Percentiles rank a stretch among this genome's conserved stretches.
Conservation (phyloP, 1,140 invertebrate species). For the Penaeus japonicus region DNA sequence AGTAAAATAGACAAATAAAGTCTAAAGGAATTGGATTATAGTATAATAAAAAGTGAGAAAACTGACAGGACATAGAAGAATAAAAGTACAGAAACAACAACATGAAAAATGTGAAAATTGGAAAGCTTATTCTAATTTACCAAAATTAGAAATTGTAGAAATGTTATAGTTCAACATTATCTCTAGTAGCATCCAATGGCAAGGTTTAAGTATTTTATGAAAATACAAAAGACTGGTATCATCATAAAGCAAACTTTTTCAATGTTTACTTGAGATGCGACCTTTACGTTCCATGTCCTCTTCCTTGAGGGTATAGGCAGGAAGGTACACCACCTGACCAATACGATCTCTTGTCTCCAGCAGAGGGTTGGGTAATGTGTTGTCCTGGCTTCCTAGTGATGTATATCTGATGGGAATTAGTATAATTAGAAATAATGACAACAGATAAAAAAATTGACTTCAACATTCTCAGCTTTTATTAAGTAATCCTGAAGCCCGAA, state of each 20-base stretch:
- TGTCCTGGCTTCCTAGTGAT: constrained; percentile 57
- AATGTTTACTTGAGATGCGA: constrained; percentile 40
- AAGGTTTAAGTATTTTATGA: too few relatives aligned
- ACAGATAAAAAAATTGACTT: neutral
- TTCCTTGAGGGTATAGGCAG: constrained; percentile 58
- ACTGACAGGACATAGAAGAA: too few relatives aligned
- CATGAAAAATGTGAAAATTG: too few relatives aligned
- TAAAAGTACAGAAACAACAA: too few relatives aligned
- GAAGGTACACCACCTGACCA: constrained; percentile 57
- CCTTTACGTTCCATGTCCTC: constrained; percentile 56
- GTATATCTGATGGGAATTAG: constrained; percentile 52
- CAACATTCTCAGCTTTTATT: neutral
- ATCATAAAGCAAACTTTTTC: neutral
- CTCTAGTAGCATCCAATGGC: too few relatives aligned
- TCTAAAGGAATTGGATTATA: too few relatives aligned
- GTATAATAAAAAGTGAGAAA: too few relatives aligned
- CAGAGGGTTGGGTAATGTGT: constrained; percentile 58
- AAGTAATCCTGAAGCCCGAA: neutral
- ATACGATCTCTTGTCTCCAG: constrained; percentile 41
- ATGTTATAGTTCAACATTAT: too few relatives aligned
- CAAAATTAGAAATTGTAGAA: too few relatives aligned
- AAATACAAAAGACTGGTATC: too few relatives aligned
- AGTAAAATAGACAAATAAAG: too few relatives aligned
- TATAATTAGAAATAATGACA: neutral
- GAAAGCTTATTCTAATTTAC: too few relatives aligned